These are phyloP conservation scores for Corvus moneduloides DNA, from an alignment of 2,113 vertebrate genomes.

Conservation along the genomic window DNA sequence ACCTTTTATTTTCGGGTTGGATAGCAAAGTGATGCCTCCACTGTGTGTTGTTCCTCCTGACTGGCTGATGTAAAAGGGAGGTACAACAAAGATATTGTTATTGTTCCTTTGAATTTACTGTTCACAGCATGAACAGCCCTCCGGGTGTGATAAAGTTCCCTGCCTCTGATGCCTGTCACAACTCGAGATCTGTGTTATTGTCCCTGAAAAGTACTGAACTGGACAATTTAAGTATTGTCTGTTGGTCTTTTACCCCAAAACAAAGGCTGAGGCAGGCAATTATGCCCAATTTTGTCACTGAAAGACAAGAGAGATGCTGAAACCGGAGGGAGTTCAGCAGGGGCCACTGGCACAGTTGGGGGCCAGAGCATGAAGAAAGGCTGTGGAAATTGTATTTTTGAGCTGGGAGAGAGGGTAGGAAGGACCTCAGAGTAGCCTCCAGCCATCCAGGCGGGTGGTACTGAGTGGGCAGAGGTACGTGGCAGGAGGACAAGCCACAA, in stretches of 20 bases:
- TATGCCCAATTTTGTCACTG: background rate
- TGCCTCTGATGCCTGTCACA: background rate
- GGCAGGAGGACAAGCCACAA: background rate
- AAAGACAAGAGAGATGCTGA: background rate
- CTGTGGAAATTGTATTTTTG: background rate
- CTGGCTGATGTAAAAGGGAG: background rate
- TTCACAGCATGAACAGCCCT: background rate
- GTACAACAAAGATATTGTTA: background rate
- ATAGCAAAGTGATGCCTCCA: background rate
- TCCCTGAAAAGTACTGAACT: background rate
- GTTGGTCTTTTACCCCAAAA: background rate
- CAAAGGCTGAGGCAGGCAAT: background rate
- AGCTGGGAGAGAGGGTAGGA: background rate
- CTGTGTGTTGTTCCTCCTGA: background rate
- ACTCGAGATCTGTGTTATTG: background rate
- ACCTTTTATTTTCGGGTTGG: background rate
- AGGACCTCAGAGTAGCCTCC: background rate
- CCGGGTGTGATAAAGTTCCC: background rate
- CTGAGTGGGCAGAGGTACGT: background rate
- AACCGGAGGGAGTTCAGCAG: background rate
- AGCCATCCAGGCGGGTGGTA: background rate
- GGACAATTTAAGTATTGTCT: background rate
- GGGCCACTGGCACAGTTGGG: background rate
- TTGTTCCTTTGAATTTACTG: conserved; percentile 28
- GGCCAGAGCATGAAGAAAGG: background rate